Base-by-base conservation (phyloP, 2,797 vertebrate species). In the Aeoliscus strigatus region DNA sequence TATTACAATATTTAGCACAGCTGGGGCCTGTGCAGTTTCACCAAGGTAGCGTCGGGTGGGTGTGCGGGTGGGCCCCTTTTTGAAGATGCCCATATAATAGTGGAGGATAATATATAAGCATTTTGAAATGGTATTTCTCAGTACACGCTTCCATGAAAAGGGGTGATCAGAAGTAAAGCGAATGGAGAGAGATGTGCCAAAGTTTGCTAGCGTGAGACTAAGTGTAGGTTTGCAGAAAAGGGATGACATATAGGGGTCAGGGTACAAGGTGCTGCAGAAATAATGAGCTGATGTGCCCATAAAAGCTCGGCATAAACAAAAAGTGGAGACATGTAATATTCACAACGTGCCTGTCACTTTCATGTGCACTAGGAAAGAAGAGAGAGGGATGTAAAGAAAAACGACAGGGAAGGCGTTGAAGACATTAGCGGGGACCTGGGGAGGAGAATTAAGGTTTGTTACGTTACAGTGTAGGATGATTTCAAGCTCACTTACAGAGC, bases 321-420 rank as follows among this genome's bases (percentile, higher is more conserved):
- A 57, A 60, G 41, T 9, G 12, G 34, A 39, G 56, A 42, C 45
- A 70, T 80, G 79, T 70, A 80, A 82, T 80, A 84, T 81, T 81
- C 78, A 84, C 63, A 56, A 68, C 43, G 37, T 44, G 40, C 32
- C 47, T 17, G 41, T 39, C 15, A 14, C 64, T 75, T 76, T 75
- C 69, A 73, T 62, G 63, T 76, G 29, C 35, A 12, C 27, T 21
- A 38, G 38, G 43, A 69, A 30, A 27, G 28, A 30, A 30, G 10
- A 17, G 31, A 14, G 35, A 51, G 35, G 52, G 48, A 52, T 50
- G 45, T 55, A 21, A 49, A 51, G 21, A 21, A 45, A 51, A 27
- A 46, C 18, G 48, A 52, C 21, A 56, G 56, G 27, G 27, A 45
- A 13, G 24, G 39, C 1, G 26, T 50, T 51, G 27, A 32, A 60